A percentile compares a stretch with the other conserved stretches of the same genome.
phyloP scores from a whole-genome alignment of 2,113 vertebrate genomes.

The Eira barbara region DNA sequence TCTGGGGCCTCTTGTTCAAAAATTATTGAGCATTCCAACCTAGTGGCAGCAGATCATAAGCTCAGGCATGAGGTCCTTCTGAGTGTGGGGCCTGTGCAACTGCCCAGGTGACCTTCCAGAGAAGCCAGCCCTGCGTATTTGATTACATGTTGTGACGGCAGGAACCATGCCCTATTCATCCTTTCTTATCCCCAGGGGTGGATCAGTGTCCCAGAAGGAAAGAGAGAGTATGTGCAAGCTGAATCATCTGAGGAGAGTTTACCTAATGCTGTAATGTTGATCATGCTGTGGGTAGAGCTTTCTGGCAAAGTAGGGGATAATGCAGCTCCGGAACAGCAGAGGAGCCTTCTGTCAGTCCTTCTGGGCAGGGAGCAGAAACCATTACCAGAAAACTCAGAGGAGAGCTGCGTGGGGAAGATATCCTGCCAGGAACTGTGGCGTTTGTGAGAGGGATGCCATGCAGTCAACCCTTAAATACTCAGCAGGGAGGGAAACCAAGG shows the following conservation, averaged over 20 bases:
- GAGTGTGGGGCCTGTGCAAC: not conserved
- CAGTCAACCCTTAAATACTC: not conserved
- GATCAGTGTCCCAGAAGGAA: not conserved
- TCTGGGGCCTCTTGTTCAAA: not conserved
- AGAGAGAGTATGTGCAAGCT: not conserved
- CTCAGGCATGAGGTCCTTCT: not conserved
- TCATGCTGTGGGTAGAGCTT: not conserved
- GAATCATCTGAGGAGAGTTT: not conserved
- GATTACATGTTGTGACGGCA: not conserved
- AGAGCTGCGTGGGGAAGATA: not conserved
- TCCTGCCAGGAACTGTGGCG: not conserved
- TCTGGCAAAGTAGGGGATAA: not conserved
- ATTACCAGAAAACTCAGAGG: not conserved
- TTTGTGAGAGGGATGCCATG: not conserved
- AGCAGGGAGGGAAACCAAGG: not conserved
- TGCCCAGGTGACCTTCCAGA: not conserved
- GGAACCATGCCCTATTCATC: not conserved
- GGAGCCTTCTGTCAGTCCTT: not conserved
- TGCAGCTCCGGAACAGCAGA: rapidly evolving
- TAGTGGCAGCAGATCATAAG: not conserved
- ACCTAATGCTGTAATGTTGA: not conserved
- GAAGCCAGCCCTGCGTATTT: not conserved
- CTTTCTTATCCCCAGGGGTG: not conserved
- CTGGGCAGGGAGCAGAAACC: not conserved
- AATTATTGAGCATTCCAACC: not conserved